Evolutionary conservation across 2,113 vertebrate genomes (phyloP).

Genomic region (Tiliqua scincoides): DNA sequence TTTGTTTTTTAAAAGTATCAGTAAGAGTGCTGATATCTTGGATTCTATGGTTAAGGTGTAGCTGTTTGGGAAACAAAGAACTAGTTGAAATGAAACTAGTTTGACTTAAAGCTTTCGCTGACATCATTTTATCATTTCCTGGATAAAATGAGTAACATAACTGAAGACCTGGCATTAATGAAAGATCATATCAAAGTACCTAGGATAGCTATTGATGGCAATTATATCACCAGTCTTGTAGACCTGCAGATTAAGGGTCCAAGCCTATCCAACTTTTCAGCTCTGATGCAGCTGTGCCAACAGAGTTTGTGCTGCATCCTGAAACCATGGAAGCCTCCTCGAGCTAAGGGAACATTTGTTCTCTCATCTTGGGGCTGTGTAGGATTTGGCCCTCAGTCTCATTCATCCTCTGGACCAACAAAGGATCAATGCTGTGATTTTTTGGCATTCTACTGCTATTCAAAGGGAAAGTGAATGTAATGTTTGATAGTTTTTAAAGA

Average conservation of each 20-base stretch:
- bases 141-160: too few species aligned
- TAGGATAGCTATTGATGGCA: background rate
- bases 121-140: too few species aligned
- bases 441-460: background rate
- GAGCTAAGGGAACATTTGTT: too few species aligned
- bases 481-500: constrained; percentile 31
- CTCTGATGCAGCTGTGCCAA: too few species aligned
- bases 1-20: constrained; percentile 57
- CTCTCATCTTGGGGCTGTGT: too few species aligned
- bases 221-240: background rate
- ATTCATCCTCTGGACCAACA: too few species aligned
- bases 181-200: background rate
- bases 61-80: constrained; percentile 14
- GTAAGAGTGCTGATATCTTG: constrained; percentile 54
- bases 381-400: too few species aligned
- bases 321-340: too few species aligned
- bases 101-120: constrained; percentile 67
- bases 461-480: background rate
- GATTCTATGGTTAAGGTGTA: constrained; percentile 60
- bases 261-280: too few species aligned
- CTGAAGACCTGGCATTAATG: background rate
- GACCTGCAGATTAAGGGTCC: background rate
- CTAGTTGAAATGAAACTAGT: constrained; percentile 50
- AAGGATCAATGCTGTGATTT: background rate
- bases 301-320: too few species aligned